Base-by-base conservation (phyloP, 2,113 vertebrate genomes). In the Seriola rivoliana region DNA sequence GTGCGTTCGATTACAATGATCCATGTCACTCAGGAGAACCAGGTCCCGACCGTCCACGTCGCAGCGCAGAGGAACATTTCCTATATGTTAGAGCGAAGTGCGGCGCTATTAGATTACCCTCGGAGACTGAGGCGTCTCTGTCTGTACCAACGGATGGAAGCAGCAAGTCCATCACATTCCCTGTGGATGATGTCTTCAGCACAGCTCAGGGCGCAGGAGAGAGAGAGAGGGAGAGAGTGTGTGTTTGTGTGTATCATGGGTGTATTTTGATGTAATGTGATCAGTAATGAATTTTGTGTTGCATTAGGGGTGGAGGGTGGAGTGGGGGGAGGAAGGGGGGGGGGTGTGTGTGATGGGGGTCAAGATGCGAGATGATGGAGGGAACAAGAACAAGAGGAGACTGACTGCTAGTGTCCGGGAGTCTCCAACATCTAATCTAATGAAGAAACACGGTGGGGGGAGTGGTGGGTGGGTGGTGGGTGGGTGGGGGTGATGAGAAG, bases 211-310 rank as follows among this genome's bases (percentile, higher is more conserved):
- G 96, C 95, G 25, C 73, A 89, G 78, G 32, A 64, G 29, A 29
- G 29, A 29, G 29, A 29, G 29, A 3, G 25, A 50, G 19, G 9
- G 25, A 34, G 75, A 25, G 73, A 23, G 60, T 66, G 62, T 32
- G 60, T 66, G 62, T 68, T 38, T 32, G 72, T 78, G 54, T 78
- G 54, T 86, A 12, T 81, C 64, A 34, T 19, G 58, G 59, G 67
- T 72, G 75, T 96, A 96, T 97, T 97, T 97, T 97, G 97, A 97
- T 96, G 96, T 98, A 99, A 98, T 98, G 97, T 97, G 97, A 99
- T 98, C 98, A 97, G 96, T 99, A 98, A 99, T 98, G 97, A 99
- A 99, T 99, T 99, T 99, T 98, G 97, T 96, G 97, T 98, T 98
- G 97, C 97, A 98, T 99, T 98, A 98, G 75, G 87, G 77, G 71